A percentile compares a stretch with the other conserved stretches of the same genome.
Conservation (phyloP, 2,888 invertebrate species). For the Hylaea fasciaria region DNA sequence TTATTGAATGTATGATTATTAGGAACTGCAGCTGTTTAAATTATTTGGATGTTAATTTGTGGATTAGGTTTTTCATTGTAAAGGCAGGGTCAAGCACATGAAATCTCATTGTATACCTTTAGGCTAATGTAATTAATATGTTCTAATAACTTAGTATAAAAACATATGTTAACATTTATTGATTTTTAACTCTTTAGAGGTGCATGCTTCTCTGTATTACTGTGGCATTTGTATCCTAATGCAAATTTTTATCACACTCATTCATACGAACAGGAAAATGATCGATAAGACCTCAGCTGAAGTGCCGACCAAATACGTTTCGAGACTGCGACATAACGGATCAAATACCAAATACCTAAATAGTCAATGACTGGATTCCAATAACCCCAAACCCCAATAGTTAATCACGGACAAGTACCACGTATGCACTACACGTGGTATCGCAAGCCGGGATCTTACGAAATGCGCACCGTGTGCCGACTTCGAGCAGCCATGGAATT, state of each 20-base stretch:
- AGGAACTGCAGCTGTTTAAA: too few relatives aligned
- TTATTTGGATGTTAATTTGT: too few relatives aligned
- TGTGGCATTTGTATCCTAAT: too few relatives aligned
- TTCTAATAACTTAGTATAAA: too few relatives aligned
- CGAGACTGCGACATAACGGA: conserved; percentile 1
- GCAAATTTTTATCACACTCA: not conserved
- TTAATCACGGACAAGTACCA: conserved; percentile 33
- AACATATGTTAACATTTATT: too few relatives aligned
- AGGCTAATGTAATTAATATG: too few relatives aligned
- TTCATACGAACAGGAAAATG: conserved; percentile 13
- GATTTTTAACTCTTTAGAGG: too few relatives aligned
- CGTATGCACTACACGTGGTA: conserved; percentile 64
- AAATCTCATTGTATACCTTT: conserved; percentile 5
- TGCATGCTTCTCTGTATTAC: too few relatives aligned
- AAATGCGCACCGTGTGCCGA: conserved; percentile 46
- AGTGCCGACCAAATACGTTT: conserved; percentile 12
- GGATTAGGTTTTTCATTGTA: not conserved
- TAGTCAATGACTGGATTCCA: conserved; percentile 6
- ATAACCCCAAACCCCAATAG: conserved; percentile 10
- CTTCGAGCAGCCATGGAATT: conserved; percentile 46
- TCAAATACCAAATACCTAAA: conserved; percentile 2
- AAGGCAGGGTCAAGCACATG: not conserved
- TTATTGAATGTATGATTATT: too few relatives aligned
- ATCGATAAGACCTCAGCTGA: not conserved
- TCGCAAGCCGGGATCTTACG: conserved; percentile 31